phyloP scores from a whole-genome alignment of 1,140 invertebrate genomes.

The Ips typographus region DNA sequence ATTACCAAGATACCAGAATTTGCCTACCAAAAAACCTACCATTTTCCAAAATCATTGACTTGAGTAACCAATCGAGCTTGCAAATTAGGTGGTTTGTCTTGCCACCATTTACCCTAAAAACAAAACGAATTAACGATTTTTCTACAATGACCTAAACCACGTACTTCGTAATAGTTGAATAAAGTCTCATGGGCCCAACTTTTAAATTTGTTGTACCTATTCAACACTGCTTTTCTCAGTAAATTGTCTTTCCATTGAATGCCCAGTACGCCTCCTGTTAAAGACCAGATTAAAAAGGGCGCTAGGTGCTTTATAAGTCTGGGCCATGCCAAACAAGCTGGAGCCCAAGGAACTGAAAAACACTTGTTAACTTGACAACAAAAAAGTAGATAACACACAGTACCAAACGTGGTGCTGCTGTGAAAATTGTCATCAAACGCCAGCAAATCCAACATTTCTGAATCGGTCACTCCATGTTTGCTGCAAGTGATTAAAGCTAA shows the following conservation, averaged over 20 bases:
- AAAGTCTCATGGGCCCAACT: slow-evolving; percentile 57
- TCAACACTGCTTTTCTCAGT: slow-evolving; percentile 45
- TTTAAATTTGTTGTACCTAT: slow-evolving; percentile 50
- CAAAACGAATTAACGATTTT: slow-evolving; percentile 1
- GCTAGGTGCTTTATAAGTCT: slow-evolving; percentile 64
- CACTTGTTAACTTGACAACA: neutral
- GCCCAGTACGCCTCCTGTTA: slow-evolving; percentile 60
- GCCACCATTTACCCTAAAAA: slow-evolving; percentile 51
- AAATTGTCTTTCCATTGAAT: slow-evolving; percentile 65
- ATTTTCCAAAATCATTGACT: slow-evolving; percentile 57
- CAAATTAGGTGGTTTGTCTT: slow-evolving; percentile 40
- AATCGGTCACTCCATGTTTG: slow-evolving; percentile 70
- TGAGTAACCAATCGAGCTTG: slow-evolving; percentile 47
- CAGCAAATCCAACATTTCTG: slow-evolving; percentile 73
- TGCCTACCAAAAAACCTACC: slow-evolving; percentile 47
- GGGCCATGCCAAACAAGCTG: slow-evolving; percentile 68
- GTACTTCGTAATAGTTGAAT: slow-evolving; percentile 59
- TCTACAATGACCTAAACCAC: slow-evolving; percentile 7
- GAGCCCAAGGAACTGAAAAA: slow-evolving; percentile 61
- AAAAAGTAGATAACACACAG: slow-evolving; percentile 1
- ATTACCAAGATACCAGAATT: neutral
- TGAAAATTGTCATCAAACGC: slow-evolving; percentile 71
- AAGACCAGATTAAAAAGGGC: slow-evolving; percentile 65
- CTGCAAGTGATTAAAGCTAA: slow-evolving; percentile 70
- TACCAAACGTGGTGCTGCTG: slow-evolving; percentile 64